Evolutionary conservation across 1,140 invertebrate genomes (phyloP).

Genomic region (Magallana gigas): DNA sequence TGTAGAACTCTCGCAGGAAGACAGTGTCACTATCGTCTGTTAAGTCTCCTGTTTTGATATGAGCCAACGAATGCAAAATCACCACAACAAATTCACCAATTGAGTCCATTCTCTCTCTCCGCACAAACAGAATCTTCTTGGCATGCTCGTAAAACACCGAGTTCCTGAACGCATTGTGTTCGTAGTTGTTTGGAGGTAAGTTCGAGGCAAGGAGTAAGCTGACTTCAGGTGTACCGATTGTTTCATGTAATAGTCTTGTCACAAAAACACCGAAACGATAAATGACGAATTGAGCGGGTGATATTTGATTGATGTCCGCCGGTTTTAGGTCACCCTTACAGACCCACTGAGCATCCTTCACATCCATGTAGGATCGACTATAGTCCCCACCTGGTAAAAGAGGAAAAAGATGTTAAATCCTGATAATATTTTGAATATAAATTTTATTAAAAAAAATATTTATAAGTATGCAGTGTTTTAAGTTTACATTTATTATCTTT

Average conservation of each 20-base stretch:
- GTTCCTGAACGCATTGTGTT: slow-evolving; percentile 74
- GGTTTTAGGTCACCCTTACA: slow-evolving; percentile 74
- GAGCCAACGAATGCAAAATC: slow-evolving; percentile 75
- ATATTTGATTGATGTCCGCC: slow-evolving; percentile 72
- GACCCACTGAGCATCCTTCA: slow-evolving; percentile 77
- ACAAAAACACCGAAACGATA: slow-evolving; percentile 77
- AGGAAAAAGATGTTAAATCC: too few relatives aligned
- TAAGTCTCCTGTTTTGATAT: slow-evolving; percentile 74
- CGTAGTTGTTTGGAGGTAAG: slow-evolving; percentile 75
- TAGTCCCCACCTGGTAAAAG: slow-evolving; percentile 73
- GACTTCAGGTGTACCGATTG: slow-evolving; percentile 70
- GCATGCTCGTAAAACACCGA: slow-evolving; percentile 75
- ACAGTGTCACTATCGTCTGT: slow-evolving; percentile 73
- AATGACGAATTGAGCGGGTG: slow-evolving; percentile 76
- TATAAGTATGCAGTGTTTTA: not conserved
- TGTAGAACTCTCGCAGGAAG: slow-evolving; percentile 76
- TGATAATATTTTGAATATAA: too few relatives aligned
- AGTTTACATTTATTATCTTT: not conserved
- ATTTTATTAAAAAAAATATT: not conserved
- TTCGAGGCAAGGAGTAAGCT: slow-evolving; percentile 75
- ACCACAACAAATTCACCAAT: slow-evolving; percentile 77
- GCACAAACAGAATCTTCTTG: slow-evolving; percentile 74
- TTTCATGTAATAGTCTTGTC: slow-evolving; percentile 69
- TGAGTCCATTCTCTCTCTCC: slow-evolving; percentile 75
- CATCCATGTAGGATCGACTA: slow-evolving; percentile 72